A percentile compares a stretch with the other conserved stretches of the same genome.
Conservation (phyloP, 2,888 invertebrate genomes). For the Argyra leucocephala region DNA sequence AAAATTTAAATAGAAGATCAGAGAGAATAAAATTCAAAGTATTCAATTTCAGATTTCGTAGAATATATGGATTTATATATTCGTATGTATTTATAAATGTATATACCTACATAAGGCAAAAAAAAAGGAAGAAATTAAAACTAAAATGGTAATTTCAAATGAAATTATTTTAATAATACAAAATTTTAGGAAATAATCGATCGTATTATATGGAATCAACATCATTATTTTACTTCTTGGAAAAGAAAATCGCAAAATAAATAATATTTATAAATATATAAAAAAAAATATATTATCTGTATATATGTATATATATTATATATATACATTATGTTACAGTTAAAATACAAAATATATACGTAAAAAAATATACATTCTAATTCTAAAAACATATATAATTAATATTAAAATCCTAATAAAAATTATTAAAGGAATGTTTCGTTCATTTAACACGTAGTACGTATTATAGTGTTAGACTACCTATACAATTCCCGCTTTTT, state of each 20-base stretch:
- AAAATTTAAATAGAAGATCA: no score
- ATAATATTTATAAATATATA: neutral
- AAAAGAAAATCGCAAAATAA: neutral
- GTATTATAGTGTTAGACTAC: no score
- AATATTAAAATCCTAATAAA: no score
- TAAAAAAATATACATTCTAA: no score
- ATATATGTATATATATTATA: neutral
- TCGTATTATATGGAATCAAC: neutral
- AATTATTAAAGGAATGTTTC: no score
- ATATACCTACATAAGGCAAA: neutral
- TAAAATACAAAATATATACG: no score
- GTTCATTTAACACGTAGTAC: no score
- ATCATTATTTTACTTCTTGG: neutral
- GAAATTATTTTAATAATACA: neutral
- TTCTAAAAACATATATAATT: no score
- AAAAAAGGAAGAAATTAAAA: neutral
- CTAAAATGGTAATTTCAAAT: neutral
- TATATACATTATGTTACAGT: no score
- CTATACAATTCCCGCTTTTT: no score
- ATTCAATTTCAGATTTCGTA: neutral
- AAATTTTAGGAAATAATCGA: neutral
- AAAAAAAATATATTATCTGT: neutral
- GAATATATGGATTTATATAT: neutral
- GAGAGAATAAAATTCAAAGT: no score
- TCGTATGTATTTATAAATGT: neutral